These are phyloP conservation scores for Andrena bicolor DNA, from an alignment of 2,888 invertebrate species.

Conservation along the genomic window DNA sequence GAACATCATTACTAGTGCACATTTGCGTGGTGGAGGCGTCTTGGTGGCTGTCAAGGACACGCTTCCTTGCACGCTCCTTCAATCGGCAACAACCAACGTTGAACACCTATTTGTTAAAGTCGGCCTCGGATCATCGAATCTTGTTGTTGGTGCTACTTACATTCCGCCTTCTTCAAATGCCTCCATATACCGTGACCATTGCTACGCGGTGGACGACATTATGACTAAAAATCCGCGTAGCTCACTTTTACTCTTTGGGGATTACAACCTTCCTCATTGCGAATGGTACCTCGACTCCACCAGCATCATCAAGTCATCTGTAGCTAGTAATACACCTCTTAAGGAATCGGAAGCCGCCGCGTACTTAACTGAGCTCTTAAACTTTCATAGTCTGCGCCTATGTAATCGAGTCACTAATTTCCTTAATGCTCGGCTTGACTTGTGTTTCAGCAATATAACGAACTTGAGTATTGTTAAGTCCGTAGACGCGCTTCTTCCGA, in stretches of 20 bases:
- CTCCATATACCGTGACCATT: too few relatives aligned
- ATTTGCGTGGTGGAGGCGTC: too few relatives aligned
- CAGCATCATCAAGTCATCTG: not conserved
- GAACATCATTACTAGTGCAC: too few relatives aligned
- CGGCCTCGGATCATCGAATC: too few relatives aligned
- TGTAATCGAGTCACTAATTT: not conserved
- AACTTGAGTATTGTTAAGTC: not conserved
- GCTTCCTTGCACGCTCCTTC: too few relatives aligned
- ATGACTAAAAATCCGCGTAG: not conserved
- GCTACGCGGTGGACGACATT: too few relatives aligned
- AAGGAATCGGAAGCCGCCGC: not conserved
- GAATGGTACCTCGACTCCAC: not conserved
- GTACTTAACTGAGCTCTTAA: not conserved
- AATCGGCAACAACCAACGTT: too few relatives aligned
- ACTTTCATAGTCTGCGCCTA: not conserved
- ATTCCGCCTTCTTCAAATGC: too few relatives aligned
- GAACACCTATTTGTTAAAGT: too few relatives aligned
- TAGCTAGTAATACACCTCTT: rapidly evolving
- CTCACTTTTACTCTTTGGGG: not conserved
- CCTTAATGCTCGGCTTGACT: not conserved
- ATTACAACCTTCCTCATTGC: slow-evolving; percentile 2
- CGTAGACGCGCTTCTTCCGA: not conserved
- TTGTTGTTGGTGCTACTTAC: too few relatives aligned
- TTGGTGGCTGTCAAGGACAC: too few relatives aligned
- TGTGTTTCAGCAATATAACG: not conserved